Base-by-base conservation (phyloP, 2,797 vertebrate species). In the Halcyon smyrnensis region DNA sequence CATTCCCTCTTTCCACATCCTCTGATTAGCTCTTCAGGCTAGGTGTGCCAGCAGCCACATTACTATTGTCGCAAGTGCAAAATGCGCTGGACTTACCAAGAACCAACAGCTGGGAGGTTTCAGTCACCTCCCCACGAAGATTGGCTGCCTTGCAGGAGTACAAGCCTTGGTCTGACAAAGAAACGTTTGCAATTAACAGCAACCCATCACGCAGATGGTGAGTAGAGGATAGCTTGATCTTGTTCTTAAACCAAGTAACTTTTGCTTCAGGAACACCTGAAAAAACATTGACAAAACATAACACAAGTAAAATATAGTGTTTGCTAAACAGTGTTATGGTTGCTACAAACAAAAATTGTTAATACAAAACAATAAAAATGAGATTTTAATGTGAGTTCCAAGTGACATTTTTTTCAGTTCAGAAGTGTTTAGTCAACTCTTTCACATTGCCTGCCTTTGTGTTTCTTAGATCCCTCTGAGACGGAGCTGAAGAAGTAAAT, bases 181-280 rank as follows among this genome's bases (percentile, higher is more conserved):
- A 98, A 86, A 98, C 93, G 6, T 98, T 97, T 54, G 67, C 80
- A 90, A 98, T 97, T 65, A 97, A 78, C 89, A 98, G 93, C 57
- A 97, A 96, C 28, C 98, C 98, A 64, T 98, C 97, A 1, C 57
- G 97, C 46, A 93, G 63, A 34, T 94, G 93, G 36, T 83, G 85
- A 48, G 84, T 60, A 74, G 97, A 86, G 70, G 91, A 62, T 74
- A 98, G 53, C 84, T 95, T 97, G 95, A 96, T 96, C 80, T 97
- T 97, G 71, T 98, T 98, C 94, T 95, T 97, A 96, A 98, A 98
- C 98, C 98, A 98, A 54, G 97, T 98, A 82, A 98, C 93, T 97
- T 98, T 97, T 64, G 97, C 98, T 96, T 98, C 98, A 59, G 98
- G 98, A 59, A 98, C 98, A 97, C 98, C 98, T 98, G 93, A 16